A percentile compares a stretch with the other conserved stretches of the same genome.
These are phyloP conservation scores for Atherinosoma microstoma DNA, from an alignment of 2,797 vertebrate species.

Conservation along the genomic window DNA sequence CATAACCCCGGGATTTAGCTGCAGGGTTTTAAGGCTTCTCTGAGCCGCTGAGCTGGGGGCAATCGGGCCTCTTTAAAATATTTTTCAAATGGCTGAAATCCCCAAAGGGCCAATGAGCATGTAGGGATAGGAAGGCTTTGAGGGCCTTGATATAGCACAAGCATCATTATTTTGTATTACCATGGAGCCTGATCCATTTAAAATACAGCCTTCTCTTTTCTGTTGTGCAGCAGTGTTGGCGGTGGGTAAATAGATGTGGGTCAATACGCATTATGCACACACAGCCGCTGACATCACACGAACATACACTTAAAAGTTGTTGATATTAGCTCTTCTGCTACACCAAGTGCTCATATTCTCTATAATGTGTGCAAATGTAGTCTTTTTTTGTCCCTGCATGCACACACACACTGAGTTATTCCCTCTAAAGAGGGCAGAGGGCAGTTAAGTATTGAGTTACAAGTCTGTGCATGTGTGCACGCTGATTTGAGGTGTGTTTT, in stretches of 20 bases:
- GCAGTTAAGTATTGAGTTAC: slow-evolving; percentile 34
- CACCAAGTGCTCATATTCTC: background rate
- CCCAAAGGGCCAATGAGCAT: slow-evolving; percentile 72
- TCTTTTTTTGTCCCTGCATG: background rate
- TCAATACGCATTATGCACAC: slow-evolving; percentile 26
- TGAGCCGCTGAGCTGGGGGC: slow-evolving; percentile 80
- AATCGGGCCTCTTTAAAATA: slow-evolving; percentile 82
- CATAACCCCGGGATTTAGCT: slow-evolving; percentile 85
- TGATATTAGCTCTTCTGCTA: background rate
- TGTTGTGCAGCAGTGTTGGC: slow-evolving; percentile 35
- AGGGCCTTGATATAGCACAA: slow-evolving; percentile 59
- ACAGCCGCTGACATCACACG: slow-evolving; percentile 21
- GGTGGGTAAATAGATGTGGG: slow-evolving; percentile 44
- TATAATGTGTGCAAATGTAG: background rate
- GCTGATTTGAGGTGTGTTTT: slow-evolving; percentile 25
- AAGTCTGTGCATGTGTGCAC: slow-evolving; percentile 14
- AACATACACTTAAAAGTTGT: slow-evolving; percentile 33
- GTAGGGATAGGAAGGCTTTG: slow-evolving; percentile 68
- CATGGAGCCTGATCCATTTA: slow-evolving; percentile 64
- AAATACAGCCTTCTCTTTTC: slow-evolving; percentile 43
- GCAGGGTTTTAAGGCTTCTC: slow-evolving; percentile 81
- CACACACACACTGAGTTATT: slow-evolving; percentile 19
- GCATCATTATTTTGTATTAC: slow-evolving; percentile 69
- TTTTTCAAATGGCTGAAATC: slow-evolving; percentile 80
- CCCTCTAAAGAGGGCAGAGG: slow-evolving; percentile 46